These are phyloP conservation scores for Cylloceria caligata DNA, from an alignment of 2,888 invertebrate genomes.

Conservation along the genomic window DNA sequence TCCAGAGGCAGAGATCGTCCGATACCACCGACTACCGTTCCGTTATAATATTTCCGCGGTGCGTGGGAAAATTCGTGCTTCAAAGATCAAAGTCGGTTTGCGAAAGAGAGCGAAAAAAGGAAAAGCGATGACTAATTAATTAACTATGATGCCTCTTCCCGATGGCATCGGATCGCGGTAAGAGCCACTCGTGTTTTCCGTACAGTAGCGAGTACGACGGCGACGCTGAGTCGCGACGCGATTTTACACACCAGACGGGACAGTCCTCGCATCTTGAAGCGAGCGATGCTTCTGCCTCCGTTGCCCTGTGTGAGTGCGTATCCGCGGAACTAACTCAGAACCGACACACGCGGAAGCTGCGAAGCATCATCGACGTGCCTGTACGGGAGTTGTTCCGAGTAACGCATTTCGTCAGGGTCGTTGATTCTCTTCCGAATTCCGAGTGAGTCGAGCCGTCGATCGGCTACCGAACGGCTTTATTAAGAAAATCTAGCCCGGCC, in stretches of 20 bases:
- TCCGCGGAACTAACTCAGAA: neutral
- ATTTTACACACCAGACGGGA: conserved; percentile 58
- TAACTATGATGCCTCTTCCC: conserved; percentile 51
- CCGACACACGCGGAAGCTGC: conserved; percentile 42
- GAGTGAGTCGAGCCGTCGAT: conserved; percentile 31
- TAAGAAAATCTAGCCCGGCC: conserved; percentile 9
- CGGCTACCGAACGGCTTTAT: conserved; percentile 33
- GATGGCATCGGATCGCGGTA: conserved; percentile 48
- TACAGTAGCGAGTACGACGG: conserved; percentile 39
- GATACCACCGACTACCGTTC: neutral
- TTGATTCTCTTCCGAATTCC: conserved; percentile 47
- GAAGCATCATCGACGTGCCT: neutral
- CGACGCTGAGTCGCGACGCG: conserved; percentile 65
- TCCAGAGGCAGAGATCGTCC: neutral
- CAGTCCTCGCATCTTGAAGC: conserved; percentile 34
- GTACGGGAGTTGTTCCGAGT: neutral
- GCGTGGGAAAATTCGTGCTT: conserved; percentile 16
- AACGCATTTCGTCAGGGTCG: conserved; percentile 40
- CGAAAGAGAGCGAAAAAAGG: conserved; percentile 9
- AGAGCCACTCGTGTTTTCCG: neutral
- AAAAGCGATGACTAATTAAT: conserved; percentile 63
- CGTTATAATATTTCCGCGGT: neutral
- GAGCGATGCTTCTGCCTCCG: conserved; percentile 11
- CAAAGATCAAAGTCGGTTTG: conserved; percentile 51
- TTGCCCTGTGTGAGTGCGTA: neutral